phyloP scores from a whole-genome alignment of 2,888 invertebrate genomes.

The Lumbricus terrestris region DNA sequence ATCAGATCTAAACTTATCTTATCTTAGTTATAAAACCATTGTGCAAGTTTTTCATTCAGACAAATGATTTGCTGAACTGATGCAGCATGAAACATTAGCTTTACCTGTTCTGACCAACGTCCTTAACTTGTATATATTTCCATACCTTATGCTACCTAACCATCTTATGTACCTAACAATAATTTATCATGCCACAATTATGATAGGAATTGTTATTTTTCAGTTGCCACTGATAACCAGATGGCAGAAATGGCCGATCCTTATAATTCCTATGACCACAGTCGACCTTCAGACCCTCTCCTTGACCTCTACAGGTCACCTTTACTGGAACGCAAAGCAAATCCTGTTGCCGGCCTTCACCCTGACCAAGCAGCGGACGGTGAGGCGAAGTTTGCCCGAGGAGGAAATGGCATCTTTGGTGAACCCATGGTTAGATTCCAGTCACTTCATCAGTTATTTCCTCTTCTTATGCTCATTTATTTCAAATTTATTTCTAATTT shows the following conservation, averaged over 20 bases:
- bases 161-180: no score
- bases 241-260: neutral
- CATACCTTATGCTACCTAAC: neutral
- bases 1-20: no score
- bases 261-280: neutral
- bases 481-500: neutral
- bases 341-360: neutral
- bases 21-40: no score
- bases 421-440: slow-evolving; percentile 50
- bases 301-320: slow-evolving; percentile 9
- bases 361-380: neutral
- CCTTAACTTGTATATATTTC: neutral
- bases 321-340: neutral
- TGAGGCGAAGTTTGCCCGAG: slow-evolving; percentile 44
- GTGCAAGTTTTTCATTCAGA: no score
- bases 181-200: neutral
- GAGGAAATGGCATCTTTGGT: slow-evolving; percentile 59
- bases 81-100: no score
- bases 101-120: no score
- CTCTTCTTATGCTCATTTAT: neutral
- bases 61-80: no score
- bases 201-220: neutral
- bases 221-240: neutral
- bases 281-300: neutral
- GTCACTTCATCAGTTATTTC: neutral